These are phyloP conservation scores for Frieseomelitta varia DNA, from an alignment of 1,140 invertebrate genomes.

Conservation along the genomic window DNA sequence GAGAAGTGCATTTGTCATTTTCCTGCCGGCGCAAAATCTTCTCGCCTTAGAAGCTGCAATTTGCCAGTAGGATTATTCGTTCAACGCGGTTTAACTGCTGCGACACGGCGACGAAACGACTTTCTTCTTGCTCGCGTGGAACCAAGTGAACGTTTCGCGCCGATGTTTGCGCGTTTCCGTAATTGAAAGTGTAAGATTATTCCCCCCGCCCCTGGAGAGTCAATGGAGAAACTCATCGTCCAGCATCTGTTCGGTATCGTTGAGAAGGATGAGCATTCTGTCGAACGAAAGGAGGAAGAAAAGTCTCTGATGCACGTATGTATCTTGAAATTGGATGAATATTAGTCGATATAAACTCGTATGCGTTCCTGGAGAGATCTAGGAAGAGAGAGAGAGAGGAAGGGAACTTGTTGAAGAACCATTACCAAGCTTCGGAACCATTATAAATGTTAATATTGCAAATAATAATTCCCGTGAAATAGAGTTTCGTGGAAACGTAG, in stretches of 20 bases:
- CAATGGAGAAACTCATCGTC: neutral
- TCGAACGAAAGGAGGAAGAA: neutral
- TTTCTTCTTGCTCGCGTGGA: constrained; percentile 15
- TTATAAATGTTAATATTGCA: neutral
- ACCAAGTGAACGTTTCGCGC: neutral
- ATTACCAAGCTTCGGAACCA: neutral
- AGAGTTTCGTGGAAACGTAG: neutral
- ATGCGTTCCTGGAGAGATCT: neutral
- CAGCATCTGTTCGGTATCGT: neutral
- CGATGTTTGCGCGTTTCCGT: neutral
- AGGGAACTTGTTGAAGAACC: neutral
- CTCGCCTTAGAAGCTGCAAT: constrained; percentile 60
- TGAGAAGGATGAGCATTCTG: neutral
- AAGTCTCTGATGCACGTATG: too few relatives aligned
- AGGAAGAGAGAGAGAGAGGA: neutral
- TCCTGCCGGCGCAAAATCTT: constrained; percentile 55
- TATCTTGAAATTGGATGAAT: neutral
- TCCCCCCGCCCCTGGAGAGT: too few relatives aligned
- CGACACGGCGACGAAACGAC: neutral
- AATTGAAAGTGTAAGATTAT: neutral
- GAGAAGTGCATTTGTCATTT: constrained; percentile 67
- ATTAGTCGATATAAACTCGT: neutral
- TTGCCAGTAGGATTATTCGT: constrained; percentile 55
- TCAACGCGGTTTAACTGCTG: constrained; percentile 40
- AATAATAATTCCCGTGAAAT: neutral